These are phyloP conservation scores for Ahaetulla prasina DNA, from an alignment of 2,113 vertebrate species.

Conservation along the genomic window DNA sequence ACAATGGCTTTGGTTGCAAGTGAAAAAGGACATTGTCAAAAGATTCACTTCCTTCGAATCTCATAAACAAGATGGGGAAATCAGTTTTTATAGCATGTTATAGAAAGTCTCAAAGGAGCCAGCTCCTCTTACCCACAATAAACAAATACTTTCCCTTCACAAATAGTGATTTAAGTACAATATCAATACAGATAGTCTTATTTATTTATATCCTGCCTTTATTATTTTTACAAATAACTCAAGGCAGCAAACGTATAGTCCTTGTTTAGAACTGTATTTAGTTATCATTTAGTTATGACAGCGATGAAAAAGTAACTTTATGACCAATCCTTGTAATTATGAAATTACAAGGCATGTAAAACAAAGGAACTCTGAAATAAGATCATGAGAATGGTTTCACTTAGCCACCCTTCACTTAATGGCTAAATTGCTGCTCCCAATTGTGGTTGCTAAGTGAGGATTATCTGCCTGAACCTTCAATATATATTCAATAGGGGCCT, in stretches of 20 bases:
- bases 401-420: not conserved
- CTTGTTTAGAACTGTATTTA: not conserved
- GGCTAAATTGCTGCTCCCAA: not conserved
- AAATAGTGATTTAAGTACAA: not conserved
- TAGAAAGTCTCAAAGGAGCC: not conserved
- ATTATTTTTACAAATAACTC: not conserved
- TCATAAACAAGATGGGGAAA: not conserved
- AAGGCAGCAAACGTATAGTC: not conserved
- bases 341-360: not conserved
- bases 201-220: not conserved
- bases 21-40: not conserved
- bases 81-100: not conserved
- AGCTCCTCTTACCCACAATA: fast-evolving
- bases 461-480: not conserved
- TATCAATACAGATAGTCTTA: not conserved
- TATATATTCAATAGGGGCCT: too few species aligned
- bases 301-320: not conserved
- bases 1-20: not conserved
- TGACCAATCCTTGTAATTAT: not conserved
- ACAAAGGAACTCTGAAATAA: not conserved
- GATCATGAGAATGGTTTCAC: not conserved
- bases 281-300: not conserved
- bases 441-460: not conserved
- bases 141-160: not conserved
- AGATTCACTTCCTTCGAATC: not conserved